Evolutionary conservation across 1,140 invertebrate species (phyloP).

Genomic region (Lepidostoma basale): DNA sequence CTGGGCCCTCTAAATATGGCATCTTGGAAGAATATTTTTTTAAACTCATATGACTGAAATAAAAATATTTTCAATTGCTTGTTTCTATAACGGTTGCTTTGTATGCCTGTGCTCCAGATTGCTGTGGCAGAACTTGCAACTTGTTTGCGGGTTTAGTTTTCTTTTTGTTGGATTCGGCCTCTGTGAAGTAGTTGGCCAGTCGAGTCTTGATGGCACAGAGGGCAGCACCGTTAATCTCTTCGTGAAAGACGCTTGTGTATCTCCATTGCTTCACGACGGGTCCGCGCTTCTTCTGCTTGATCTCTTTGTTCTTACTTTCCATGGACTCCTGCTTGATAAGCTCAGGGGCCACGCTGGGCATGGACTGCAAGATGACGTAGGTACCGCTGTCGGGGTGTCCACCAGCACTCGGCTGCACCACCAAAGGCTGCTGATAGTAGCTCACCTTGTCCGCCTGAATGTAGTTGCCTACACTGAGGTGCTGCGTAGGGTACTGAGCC

Average conservation of each 20-base stretch:
- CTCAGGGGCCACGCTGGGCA: constrained; percentile 17
- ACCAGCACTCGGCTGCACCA: constrained; percentile 32
- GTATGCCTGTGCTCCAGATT: constrained; percentile 4
- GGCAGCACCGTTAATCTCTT: constrained; percentile 60
- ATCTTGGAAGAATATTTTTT: not conserved
- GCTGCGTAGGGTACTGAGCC: constrained; percentile 34
- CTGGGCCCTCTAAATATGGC: not conserved
- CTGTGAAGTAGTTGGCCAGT: constrained; percentile 59
- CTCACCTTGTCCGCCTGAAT: constrained; percentile 38
- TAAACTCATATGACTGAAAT: not conserved
- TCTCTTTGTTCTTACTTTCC: not conserved
- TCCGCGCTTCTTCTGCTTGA: constrained; percentile 54
- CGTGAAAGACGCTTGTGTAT: constrained; percentile 60
- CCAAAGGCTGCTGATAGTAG: constrained; percentile 39
- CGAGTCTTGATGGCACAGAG: constrained; percentile 60
- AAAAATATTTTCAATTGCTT: not conserved
- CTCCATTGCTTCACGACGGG: constrained; percentile 60
- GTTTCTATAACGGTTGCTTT: not conserved
- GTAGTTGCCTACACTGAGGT: constrained; percentile 32
- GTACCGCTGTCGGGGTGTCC: constrained; percentile 24
- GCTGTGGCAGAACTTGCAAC: constrained; percentile 11
- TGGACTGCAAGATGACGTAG: constrained; percentile 38
- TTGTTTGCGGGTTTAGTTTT: constrained; percentile 26
- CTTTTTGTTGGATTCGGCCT: constrained; percentile 58
- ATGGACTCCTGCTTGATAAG: not conserved